Conservation (phyloP, 2,888 invertebrate species). For the Xestobium rufovillosum region DNA sequence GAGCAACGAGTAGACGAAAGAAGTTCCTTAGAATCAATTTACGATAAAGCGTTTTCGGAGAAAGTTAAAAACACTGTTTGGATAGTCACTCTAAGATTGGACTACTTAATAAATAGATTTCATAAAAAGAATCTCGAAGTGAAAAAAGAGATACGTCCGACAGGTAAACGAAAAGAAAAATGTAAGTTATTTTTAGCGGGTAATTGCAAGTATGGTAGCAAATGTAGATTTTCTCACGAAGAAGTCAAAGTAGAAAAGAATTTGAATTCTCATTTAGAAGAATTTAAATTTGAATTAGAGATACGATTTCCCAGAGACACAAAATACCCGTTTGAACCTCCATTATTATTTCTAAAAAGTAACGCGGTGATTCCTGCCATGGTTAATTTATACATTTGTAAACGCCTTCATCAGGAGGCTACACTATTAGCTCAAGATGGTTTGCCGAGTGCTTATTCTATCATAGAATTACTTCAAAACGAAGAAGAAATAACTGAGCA, state of each 20-base stretch:
- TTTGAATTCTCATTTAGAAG: slow-evolving; percentile 36
- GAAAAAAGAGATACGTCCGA: slow-evolving; percentile 39
- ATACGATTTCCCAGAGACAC: slow-evolving; percentile 64
- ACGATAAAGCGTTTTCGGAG: slow-evolving; percentile 60
- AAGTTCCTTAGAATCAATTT: slow-evolving; percentile 69
- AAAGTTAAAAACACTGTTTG: slow-evolving; percentile 64
- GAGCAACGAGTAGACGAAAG: slow-evolving; percentile 66
- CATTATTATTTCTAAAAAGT: slow-evolving; percentile 61
- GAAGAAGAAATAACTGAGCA: slow-evolving; percentile 57
- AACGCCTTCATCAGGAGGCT: slow-evolving; percentile 62
- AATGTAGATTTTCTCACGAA: slow-evolving; percentile 68
- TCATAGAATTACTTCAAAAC: slow-evolving; percentile 63
- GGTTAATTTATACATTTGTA: slow-evolving; percentile 58
- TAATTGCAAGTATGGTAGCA: slow-evolving; percentile 64
- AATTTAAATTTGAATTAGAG: slow-evolving; percentile 59
- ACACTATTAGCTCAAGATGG: slow-evolving; percentile 56
- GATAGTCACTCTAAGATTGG: slow-evolving; percentile 59
- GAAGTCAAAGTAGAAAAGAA: slow-evolving; percentile 41
- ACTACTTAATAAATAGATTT: slow-evolving; percentile 52
- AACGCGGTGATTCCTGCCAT: slow-evolving; percentile 56
- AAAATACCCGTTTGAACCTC: slow-evolving; percentile 67
- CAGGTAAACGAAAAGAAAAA: slow-evolving; percentile 48
- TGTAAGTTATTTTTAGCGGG: slow-evolving; percentile 58
- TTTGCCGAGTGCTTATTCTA: slow-evolving; percentile 63
- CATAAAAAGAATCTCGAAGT: slow-evolving; percentile 41